phyloP scores from a whole-genome alignment of 1,140 invertebrate genomes.

The Drosophila prosaltans region DNA sequence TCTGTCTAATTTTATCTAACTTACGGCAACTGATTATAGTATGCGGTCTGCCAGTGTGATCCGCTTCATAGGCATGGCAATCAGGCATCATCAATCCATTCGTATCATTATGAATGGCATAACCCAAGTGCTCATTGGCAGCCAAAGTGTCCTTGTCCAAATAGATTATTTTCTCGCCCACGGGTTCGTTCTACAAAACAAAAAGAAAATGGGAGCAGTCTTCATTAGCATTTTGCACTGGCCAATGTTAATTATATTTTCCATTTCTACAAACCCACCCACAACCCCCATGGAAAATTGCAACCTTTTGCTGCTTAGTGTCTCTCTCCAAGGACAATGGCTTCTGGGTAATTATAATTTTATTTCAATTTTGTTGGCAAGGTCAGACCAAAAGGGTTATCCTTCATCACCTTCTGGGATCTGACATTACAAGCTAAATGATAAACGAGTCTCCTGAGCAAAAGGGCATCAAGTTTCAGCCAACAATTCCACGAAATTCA shows the following conservation, averaged over 20 bases:
- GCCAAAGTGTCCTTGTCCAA: conserved; percentile 75
- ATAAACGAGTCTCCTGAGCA: conserved; percentile 30
- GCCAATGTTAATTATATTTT: conserved; percentile 68
- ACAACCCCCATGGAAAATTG: conserved; percentile 47
- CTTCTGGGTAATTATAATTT: conserved; percentile 56
- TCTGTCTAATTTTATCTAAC: conserved; percentile 24
- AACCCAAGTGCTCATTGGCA: conserved; percentile 65
- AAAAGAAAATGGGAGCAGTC: conserved; percentile 17
- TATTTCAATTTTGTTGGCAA: conserved; percentile 48
- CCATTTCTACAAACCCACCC: conserved; percentile 34
- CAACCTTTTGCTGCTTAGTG: conserved; percentile 15
- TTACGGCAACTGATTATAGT: conserved; percentile 80
- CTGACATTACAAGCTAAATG: conserved; percentile 46
- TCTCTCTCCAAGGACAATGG: conserved; percentile 50
- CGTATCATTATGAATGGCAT: conserved; percentile 70
- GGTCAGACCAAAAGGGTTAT: conserved; percentile 51
- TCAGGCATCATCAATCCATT: conserved; percentile 54
- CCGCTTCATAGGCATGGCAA: conserved; percentile 77
- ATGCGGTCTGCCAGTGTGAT: conserved; percentile 73
- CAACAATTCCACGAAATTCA: background rate
- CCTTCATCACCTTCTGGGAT: conserved; percentile 43
- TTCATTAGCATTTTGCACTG: conserved; percentile 73
- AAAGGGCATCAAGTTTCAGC: conserved; percentile 17
- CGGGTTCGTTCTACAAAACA: conserved; percentile 50
- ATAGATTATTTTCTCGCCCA: conserved; percentile 77